Base-by-base conservation (phyloP, 2,797 vertebrate species). In the Pygocentrus nattereri region DNA sequence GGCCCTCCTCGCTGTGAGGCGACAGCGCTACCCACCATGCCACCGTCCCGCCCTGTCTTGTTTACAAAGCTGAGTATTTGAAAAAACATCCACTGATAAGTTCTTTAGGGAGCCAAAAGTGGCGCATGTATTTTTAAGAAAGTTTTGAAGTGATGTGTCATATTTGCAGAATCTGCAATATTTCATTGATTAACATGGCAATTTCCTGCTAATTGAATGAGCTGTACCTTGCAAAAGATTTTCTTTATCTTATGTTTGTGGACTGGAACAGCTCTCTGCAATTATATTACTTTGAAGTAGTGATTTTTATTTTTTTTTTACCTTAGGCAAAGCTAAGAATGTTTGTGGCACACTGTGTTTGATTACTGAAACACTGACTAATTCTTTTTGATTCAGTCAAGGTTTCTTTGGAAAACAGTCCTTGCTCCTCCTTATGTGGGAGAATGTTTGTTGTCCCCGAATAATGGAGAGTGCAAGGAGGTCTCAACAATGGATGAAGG, bases 361-460 rank as follows among this genome's bases (percentile, higher is more conserved):
- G 68, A 74, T 74, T 74, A 56, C 30, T 21, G 30, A 54, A 72
- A 31, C 15, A 54, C 30, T 34, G 49, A 52, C 49, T 34, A 31
- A 58, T 74, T 25, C n/a, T 23, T 44, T 74, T 74, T 54, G 54
- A 73, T 58, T 23, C 11, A 16, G 52, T 73, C 52, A 58, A 58
- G 50, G 49, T n/a, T 19, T 56, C 50, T 1, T n/a, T 23, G 50
- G 13, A 54, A 56, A 34, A 13, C 7, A 34, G n/a, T 11, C 7
- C 18, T 25, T 31, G 13, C 15, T 38, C 31, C 4, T 44, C n/a
- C 54, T 27, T 27, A 25, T 58, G 11, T 25, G 54, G 58, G 34
- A 44, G 30, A 54, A 18, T 59, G 13, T 38, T 56, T 56, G 49
- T 21, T n/a, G 18, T 54, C 18, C 19, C 1, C 27, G 44, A 44